Conservation (phyloP, 2,888 invertebrate species). For the Mesorhabditis sp. region DNA sequence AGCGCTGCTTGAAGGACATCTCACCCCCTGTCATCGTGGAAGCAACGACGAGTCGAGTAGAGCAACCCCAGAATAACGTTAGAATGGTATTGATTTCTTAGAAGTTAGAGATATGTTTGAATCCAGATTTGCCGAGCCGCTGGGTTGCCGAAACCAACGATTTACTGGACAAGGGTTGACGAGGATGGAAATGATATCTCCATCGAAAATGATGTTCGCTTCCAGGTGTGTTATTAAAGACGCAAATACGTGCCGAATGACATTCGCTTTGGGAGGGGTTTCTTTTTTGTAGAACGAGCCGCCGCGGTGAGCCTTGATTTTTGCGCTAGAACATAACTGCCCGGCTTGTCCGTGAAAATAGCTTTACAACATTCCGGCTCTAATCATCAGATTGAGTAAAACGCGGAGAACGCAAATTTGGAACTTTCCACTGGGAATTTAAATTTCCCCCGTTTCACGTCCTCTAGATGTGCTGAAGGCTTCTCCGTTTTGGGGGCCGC, state of each 20-base stretch:
- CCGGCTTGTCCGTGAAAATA: no score
- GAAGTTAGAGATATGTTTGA: no score
- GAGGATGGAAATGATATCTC: neutral
- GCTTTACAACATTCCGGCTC: no score
- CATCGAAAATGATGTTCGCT: constrained; percentile 6
- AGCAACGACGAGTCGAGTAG: neutral
- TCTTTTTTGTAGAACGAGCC: no score
- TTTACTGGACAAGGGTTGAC: neutral
- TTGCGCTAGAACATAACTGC: no score
- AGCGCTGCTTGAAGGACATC: neutral
- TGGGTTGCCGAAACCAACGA: neutral
- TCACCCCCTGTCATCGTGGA: neutral
- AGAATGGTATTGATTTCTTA: neutral
- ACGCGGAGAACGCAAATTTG: no score
- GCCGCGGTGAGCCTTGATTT: no score
- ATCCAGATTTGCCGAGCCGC: neutral
- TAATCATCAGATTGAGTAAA: no score
- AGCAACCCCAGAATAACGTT: neutral
- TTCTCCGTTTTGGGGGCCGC: no score
- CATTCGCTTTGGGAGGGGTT: no score
- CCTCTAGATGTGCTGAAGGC: no score
- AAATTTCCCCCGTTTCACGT: neutral
- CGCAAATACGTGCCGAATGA: no score
- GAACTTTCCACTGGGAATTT: constrained; percentile 1
- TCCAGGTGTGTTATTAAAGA: neutral